Evolutionary conservation across 2,797 vertebrate species (phyloP).

Genomic region (Bovichtus variegatus): DNA sequence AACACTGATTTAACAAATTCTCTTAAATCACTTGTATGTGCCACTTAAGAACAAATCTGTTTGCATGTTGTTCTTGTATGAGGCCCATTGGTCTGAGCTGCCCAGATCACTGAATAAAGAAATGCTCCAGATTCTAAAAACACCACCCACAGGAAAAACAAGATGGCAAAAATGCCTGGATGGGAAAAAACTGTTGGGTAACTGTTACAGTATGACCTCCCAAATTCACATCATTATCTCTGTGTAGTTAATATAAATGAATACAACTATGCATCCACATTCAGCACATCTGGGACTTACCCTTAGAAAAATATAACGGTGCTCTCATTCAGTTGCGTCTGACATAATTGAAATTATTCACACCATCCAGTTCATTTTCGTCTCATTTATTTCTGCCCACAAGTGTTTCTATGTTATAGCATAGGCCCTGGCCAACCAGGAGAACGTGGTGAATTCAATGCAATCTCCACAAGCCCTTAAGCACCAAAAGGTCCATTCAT

Average conservation of each 20-base stretch:
- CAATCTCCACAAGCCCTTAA: neutral
- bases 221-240: neutral
- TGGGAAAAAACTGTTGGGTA: neutral
- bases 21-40: neutral
- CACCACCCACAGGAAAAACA: neutral
- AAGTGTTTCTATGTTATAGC: constrained; percentile 1
- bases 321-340: neutral
- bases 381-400: constrained; percentile 12
- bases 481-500: neutral
- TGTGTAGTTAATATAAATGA: neutral
- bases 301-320: neutral
- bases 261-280: neutral
- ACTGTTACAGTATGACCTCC: neutral
- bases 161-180: neutral
- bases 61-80: neutral
- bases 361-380: constrained; percentile 11
- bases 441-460: neutral
- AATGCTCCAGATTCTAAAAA: neutral
- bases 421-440: neutral
- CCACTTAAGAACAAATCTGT: neutral
- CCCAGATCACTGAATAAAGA: constrained; percentile 6
- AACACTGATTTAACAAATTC: too few species aligned
- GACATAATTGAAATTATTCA: constrained; percentile 9
- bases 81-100: neutral
- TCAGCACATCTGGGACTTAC: neutral